Percentiles rank a stretch among this genome's conserved stretches.
phyloP scores from a whole-genome alignment of 2,113 vertebrate species.

The Scartelaos histophorus region DNA sequence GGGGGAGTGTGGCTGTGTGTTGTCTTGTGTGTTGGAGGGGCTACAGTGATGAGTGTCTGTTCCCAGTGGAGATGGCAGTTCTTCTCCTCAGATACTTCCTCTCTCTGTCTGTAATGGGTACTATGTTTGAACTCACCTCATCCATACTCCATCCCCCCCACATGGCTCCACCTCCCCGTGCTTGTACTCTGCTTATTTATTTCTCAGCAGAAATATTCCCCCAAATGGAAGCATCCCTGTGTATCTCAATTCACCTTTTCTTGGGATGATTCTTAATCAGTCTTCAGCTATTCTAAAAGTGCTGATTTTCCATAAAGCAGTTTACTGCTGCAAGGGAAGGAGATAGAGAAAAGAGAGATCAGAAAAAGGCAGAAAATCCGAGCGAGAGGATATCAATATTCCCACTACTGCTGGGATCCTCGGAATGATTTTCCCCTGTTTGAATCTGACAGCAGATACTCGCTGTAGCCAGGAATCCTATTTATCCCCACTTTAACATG shows the following conservation, averaged over 20 bases:
- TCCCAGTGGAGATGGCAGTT: slow-evolving; percentile 77
- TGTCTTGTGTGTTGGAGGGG: slow-evolving; percentile 46
- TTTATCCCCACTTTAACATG: slow-evolving; percentile 51
- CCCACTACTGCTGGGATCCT: slow-evolving; percentile 39
- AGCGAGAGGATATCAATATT: slow-evolving; percentile 62
- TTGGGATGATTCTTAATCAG: slow-evolving; percentile 63
- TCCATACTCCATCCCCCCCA: slow-evolving; percentile 7
- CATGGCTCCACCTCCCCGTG: slow-evolving; percentile 6
- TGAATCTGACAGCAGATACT: slow-evolving; percentile 48
- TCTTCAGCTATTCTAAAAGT: slow-evolving; percentile 44
- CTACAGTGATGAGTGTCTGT: slow-evolving; percentile 76
- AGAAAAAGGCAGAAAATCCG: slow-evolving; percentile 23
- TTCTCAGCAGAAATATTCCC: slow-evolving; percentile 33
- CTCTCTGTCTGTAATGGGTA: slow-evolving; percentile 67
- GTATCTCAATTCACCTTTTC: slow-evolving; percentile 50
- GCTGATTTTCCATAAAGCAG: slow-evolving; percentile 46
- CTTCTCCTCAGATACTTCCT: slow-evolving; percentile 79
- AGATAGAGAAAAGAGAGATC: slow-evolving; percentile 39
- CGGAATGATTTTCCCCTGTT: slow-evolving; percentile 34
- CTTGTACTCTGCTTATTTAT: slow-evolving; percentile 46
- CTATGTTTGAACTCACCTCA: slow-evolving; percentile 50
- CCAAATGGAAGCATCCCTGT: slow-evolving; percentile 47
- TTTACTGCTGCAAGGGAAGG: slow-evolving; percentile 24
- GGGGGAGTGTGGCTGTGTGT: slow-evolving; percentile 31
- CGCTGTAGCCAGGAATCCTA: slow-evolving; percentile 41